Evolutionary conservation across 2,888 invertebrate genomes (phyloP).

Genomic region (Cecidostiba fungosa): DNA sequence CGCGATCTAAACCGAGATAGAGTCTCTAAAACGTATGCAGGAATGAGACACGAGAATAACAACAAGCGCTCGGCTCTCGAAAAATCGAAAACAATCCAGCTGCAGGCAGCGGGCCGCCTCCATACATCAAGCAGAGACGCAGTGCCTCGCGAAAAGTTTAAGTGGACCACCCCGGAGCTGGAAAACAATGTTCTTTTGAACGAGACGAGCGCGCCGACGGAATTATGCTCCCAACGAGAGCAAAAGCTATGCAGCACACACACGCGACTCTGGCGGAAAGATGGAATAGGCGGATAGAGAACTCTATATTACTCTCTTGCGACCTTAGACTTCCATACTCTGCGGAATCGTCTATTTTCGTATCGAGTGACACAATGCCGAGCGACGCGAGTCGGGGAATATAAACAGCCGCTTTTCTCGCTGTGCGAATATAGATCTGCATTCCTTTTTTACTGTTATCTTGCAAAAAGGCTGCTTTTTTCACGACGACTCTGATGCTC

Average conservation of each 20-base stretch:
- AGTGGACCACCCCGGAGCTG: constrained; percentile 56
- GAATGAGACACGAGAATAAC: background rate
- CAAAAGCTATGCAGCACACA: background rate
- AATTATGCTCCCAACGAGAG: constrained; percentile 49
- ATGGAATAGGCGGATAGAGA: background rate
- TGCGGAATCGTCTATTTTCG: constrained; percentile 47
- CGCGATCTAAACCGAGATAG: no score
- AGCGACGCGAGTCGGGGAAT: constrained; percentile 4
- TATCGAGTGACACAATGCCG: constrained; percentile 58
- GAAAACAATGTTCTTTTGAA: constrained; percentile 58
- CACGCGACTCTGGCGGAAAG: background rate
- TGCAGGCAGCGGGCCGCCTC: background rate
- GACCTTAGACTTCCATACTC: background rate
- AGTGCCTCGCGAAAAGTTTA: constrained; percentile 40
- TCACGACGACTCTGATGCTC: background rate
- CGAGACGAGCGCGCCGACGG: constrained; percentile 51
- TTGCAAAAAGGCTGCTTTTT: background rate
- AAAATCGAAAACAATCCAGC: constrained; percentile 47
- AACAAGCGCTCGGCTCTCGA: background rate
- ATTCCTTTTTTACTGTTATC: background rate
- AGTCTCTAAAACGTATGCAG: background rate
- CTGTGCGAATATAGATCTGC: constrained; percentile 38
- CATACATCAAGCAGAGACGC: constrained; percentile 21
- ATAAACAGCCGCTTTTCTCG: background rate
- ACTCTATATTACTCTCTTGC: background rate